phyloP scores from a whole-genome alignment of 2,113 vertebrate genomes.

The Bujurquina vittata region DNA sequence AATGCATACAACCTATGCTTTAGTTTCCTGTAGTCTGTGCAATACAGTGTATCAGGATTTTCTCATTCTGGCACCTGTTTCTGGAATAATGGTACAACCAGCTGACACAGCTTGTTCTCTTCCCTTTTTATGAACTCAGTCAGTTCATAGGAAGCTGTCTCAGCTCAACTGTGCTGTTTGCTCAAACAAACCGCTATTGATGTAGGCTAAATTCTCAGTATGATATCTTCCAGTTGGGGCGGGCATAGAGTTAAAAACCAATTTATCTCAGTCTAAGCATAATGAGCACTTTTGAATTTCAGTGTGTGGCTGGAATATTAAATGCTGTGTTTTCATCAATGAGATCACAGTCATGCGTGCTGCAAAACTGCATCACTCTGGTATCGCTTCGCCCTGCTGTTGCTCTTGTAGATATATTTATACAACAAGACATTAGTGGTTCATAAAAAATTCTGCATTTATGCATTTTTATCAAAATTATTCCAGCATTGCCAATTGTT shows the following conservation, averaged over 20 bases:
- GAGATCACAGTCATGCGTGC: conserved; percentile 20
- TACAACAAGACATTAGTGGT: no score
- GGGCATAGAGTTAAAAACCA: background rate
- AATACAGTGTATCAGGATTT: background rate
- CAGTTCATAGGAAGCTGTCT: background rate
- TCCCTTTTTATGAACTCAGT: conserved; percentile 2
- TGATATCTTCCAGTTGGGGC: background rate
- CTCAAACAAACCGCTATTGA: conserved; percentile 25
- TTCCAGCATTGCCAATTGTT: conserved; percentile 13
- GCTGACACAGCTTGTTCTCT: background rate
- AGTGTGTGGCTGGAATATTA: conserved; percentile 52
- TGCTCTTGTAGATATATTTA: background rate
- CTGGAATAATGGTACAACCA: background rate
- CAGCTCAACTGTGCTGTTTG: background rate
- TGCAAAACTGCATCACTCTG: background rate
- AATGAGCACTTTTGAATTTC: conserved; percentile 34
- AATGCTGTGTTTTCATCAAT: conserved; percentile 40
- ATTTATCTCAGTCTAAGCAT: conserved; percentile 9
- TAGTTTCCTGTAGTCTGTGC: background rate
- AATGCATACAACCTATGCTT: background rate
- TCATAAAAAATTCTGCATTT: background rate
- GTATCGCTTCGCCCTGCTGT: background rate
- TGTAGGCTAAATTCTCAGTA: conserved; percentile 16
- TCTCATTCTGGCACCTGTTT: background rate
- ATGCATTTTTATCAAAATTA: background rate